These are phyloP conservation scores for Chymomyza caudatula DNA, from an alignment of 2,888 invertebrate species.

Conservation along the genomic window DNA sequence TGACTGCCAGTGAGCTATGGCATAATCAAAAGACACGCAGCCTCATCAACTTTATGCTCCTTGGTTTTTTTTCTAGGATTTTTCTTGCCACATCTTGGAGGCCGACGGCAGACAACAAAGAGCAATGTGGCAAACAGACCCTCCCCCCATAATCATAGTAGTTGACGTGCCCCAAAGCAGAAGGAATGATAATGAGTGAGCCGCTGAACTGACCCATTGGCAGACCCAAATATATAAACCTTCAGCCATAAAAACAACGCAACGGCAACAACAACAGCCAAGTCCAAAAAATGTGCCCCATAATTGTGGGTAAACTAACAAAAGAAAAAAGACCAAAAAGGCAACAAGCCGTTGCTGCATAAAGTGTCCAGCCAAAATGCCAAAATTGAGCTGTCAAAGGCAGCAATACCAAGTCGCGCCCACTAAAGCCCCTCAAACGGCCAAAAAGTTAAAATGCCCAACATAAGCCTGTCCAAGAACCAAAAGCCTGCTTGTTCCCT, in stretches of 20 bases:
- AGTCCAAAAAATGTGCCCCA: conserved; percentile 23
- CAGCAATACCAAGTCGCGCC: conserved; percentile 21
- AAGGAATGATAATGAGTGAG: conserved; percentile 53
- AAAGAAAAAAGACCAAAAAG: conserved; percentile 40
- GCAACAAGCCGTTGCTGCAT: conserved; percentile 58
- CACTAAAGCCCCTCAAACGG: not conserved
- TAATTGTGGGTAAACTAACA: not conserved
- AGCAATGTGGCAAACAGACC: not conserved
- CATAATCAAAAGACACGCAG: conserved; percentile 63
- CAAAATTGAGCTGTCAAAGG: conserved; percentile 48
- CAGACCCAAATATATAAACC: conserved; percentile 34
- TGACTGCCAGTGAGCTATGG: conserved; percentile 44
- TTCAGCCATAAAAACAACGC: not conserved
- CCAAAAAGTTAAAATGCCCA: not conserved
- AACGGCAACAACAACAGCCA: conserved; percentile 32
- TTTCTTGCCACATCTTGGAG: not conserved
- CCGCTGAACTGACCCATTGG: not conserved
- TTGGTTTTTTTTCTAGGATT: not conserved
- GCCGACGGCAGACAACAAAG: conserved; percentile 11
- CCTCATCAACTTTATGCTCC: conserved; percentile 50
- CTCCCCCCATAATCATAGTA: not conserved
- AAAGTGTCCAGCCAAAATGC: conserved; percentile 34
- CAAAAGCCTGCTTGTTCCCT: too few relatives aligned
- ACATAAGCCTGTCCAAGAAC: not conserved
- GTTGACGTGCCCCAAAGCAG: conserved; percentile 24